Evolutionary conservation across 2,113 vertebrate genomes (phyloP).

Genomic region (Calidris pygmaea): DNA sequence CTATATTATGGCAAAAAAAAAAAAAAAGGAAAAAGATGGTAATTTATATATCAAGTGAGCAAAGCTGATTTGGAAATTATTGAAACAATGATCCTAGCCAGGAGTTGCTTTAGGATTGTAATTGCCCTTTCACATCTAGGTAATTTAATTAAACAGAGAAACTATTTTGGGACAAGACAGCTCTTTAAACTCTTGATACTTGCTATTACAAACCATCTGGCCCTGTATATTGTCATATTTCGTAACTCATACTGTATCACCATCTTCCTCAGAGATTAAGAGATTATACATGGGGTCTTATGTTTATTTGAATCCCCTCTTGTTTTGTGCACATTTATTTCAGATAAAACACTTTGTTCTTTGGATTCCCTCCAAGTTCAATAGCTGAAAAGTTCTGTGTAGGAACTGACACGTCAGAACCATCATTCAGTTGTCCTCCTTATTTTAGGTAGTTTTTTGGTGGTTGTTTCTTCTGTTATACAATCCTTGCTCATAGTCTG

Average conservation of each 20-base stretch:
- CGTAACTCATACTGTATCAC: background rate
- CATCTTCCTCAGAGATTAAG: background rate
- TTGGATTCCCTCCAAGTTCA: background rate
- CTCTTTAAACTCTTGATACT: background rate
- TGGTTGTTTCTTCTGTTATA: background rate
- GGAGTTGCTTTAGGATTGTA: background rate
- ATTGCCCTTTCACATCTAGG: background rate
- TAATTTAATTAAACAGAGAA: constrained; percentile 1
- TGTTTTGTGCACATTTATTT: background rate
- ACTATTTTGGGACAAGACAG: background rate
- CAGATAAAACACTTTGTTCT: background rate
- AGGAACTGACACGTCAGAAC: background rate
- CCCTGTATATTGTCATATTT: background rate
- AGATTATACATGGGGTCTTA: background rate
- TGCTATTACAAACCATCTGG: background rate
- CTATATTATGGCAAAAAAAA: background rate
- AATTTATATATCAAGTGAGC: background rate
- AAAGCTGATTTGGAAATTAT: constrained; percentile 5
- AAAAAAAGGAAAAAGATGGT: background rate
- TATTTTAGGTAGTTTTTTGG: background rate
- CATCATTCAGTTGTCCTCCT: background rate
- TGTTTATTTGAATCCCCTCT: background rate
- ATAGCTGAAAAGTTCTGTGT: background rate
- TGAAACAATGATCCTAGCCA: background rate
- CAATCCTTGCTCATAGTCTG: background rate